Percentiles rank a stretch among this genome's conserved stretches.
phyloP scores from a whole-genome alignment of 2,888 invertebrate genomes.

The Zaprionus obscuricornis region DNA sequence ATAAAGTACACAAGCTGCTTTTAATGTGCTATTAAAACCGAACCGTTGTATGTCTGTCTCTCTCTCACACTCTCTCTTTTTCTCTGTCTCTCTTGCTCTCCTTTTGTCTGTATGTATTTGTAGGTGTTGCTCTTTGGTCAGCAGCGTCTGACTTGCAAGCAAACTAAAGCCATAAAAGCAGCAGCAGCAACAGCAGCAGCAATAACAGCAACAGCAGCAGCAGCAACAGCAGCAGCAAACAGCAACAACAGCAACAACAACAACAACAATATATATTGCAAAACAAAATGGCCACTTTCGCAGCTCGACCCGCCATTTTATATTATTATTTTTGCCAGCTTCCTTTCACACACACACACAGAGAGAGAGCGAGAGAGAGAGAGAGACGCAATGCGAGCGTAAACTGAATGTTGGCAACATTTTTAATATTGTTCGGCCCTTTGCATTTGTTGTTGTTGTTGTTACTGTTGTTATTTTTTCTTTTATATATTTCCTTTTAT shows the following conservation, averaged over 20 bases:
- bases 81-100: too few species aligned
- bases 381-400: too few species aligned
- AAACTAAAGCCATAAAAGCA: constrained; percentile 74
- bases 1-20: constrained; percentile 68
- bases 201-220: constrained; percentile 36
- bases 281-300: constrained; percentile 62
- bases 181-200: constrained; percentile 41
- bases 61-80: background rate
- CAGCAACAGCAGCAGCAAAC: constrained; percentile 30
- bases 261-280: constrained; percentile 48
- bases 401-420: constrained; percentile 46
- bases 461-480: constrained; percentile 8
- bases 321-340: constrained; percentile 67
- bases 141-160: constrained; percentile 52
- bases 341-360: constrained; percentile 25
- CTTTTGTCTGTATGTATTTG: constrained; percentile 19
- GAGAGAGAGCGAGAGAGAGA: constrained; percentile 4
- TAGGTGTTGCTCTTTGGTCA: constrained; percentile 54
- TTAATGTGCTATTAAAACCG: constrained; percentile 74
- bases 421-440: constrained; percentile 65
- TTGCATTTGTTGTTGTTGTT: constrained; percentile 38
- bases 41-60: constrained; percentile 16
- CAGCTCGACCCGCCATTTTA: constrained; percentile 65
- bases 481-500: background rate
- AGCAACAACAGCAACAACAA: constrained; percentile 24